A percentile compares a stretch with the other conserved stretches of the same genome.
These are phyloP conservation scores for Phrixothrix hirtus DNA, from an alignment of 2,888 invertebrate genomes.

Conservation along the genomic window DNA sequence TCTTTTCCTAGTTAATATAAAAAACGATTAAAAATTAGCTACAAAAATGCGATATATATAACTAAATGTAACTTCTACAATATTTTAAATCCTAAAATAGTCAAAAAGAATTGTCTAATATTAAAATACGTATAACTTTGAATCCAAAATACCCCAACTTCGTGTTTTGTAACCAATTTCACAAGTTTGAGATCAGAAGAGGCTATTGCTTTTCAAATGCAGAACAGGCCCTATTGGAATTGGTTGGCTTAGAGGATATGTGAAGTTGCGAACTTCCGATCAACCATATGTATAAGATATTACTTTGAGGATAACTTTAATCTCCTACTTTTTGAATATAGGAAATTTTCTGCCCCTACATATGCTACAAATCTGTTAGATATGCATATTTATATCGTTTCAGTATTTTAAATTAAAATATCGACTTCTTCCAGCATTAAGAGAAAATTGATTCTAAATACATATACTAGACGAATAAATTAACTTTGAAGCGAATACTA, in stretches of 20 bases:
- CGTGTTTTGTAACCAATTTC: slow-evolving; percentile 22
- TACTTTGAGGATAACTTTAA: slow-evolving; percentile 36
- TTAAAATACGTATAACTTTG: slow-evolving; percentile 15
- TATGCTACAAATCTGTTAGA: slow-evolving; percentile 8
- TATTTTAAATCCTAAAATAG: no score
- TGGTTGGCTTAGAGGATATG: slow-evolving; percentile 30
- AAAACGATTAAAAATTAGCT: no score
- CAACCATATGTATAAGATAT: slow-evolving; percentile 28
- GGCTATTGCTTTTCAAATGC: slow-evolving; percentile 25
- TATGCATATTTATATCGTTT: slow-evolving; percentile 6
- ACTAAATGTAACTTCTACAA: no score
- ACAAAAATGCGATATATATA: no score
- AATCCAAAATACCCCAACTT: slow-evolving; percentile 5
- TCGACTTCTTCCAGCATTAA: no score
- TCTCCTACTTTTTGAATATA: slow-evolving; percentile 35
- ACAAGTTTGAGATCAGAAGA: slow-evolving; percentile 22
- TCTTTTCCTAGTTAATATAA: no score
- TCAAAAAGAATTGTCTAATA: no score
- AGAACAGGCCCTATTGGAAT: slow-evolving; percentile 25
- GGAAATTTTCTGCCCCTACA: slow-evolving; percentile 24
- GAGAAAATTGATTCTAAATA: no score
- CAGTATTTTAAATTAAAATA: no score
- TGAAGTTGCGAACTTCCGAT: slow-evolving; percentile 28
- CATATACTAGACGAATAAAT: no score
- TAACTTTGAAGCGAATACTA: no score